These are phyloP conservation scores for Sinonovacula constricta DNA, from an alignment of 1,140 invertebrate genomes.

Conservation along the genomic window DNA sequence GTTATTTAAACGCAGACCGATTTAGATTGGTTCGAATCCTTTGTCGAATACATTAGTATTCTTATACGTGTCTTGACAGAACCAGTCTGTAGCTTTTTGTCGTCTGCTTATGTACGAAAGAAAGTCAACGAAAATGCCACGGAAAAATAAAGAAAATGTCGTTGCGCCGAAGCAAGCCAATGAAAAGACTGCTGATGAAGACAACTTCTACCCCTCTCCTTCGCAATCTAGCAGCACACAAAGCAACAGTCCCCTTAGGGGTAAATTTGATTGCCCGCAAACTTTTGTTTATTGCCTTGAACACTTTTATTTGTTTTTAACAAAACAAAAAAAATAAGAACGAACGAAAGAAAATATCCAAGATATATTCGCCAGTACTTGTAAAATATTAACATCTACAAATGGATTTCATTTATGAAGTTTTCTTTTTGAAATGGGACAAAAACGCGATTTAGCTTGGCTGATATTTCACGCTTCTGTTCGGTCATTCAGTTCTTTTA, in stretches of 20 bases:
- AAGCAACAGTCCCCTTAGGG: slow-evolving; percentile 37
- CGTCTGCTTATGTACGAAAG: background rate
- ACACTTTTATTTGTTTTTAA: too few species aligned
- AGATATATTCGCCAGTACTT: background rate
- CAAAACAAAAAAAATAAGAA: too few species aligned
- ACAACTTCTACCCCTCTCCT: slow-evolving; percentile 19
- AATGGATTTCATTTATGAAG: background rate
- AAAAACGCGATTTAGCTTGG: too few species aligned
- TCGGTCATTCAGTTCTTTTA: too few species aligned
- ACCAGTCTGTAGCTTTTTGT: too few species aligned
- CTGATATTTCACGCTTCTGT: too few species aligned
- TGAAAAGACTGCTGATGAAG: slow-evolving; percentile 3
- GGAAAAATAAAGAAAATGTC: slow-evolving; percentile 37
- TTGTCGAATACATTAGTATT: too few species aligned
- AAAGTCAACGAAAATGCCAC: slow-evolving; percentile 26
- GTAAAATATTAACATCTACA: background rate
- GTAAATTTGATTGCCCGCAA: background rate
- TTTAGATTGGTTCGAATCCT: too few species aligned
- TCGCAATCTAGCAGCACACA: slow-evolving; percentile 37
- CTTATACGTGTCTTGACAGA: too few species aligned
- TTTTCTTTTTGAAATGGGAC: too few species aligned
- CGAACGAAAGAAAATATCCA: background rate
- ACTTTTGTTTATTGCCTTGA: background rate
- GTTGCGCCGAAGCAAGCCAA: background rate
- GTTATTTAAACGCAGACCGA: too few species aligned